phyloP scores from a whole-genome alignment of 2,113 vertebrate species.

The Gymnocephalus cernua region DNA sequence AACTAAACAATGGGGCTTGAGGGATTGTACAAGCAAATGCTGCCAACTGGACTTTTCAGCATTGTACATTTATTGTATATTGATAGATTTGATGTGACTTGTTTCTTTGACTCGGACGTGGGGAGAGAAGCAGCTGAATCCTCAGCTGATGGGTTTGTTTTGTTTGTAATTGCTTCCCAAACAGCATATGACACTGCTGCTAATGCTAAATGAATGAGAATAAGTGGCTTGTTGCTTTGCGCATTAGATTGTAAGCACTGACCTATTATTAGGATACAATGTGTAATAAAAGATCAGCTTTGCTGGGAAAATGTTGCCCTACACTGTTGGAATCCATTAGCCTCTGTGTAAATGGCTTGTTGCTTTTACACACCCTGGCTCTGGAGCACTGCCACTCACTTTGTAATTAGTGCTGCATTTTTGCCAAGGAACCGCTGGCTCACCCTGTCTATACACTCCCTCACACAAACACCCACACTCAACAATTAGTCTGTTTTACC shows the following conservation, averaged over 20 bases:
- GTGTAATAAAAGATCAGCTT: conserved; percentile 71
- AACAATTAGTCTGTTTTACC: conserved; percentile 90
- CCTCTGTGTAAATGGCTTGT: conserved; percentile 78
- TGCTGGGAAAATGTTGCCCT: conserved; percentile 69
- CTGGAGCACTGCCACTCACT: conserved; percentile 88
- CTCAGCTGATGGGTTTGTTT: neutral
- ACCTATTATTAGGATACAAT: conserved; percentile 77
- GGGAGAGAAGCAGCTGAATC: neutral
- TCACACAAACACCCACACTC: conserved; percentile 66
- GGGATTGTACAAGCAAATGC: neutral
- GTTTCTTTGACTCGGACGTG: neutral
- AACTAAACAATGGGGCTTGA: neutral
- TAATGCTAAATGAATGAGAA: conserved; percentile 50
- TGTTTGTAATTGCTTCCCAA: conserved; percentile 16
- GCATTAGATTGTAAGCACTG: conserved; percentile 55
- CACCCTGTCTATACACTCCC: conserved; percentile 55
- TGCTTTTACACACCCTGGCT: conserved; percentile 76
- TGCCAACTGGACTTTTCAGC: neutral
- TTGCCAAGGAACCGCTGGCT: conserved; percentile 73
- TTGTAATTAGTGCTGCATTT: conserved; percentile 92
- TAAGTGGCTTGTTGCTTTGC: conserved; percentile 39
- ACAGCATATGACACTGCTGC: conserved; percentile 2
- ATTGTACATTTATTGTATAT: neutral
- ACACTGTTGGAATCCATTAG: conserved; percentile 78
- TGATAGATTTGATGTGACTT: neutral